These are phyloP conservation scores for Calephelis nemesis DNA, from an alignment of 1,140 invertebrate species.

Conservation along the genomic window DNA sequence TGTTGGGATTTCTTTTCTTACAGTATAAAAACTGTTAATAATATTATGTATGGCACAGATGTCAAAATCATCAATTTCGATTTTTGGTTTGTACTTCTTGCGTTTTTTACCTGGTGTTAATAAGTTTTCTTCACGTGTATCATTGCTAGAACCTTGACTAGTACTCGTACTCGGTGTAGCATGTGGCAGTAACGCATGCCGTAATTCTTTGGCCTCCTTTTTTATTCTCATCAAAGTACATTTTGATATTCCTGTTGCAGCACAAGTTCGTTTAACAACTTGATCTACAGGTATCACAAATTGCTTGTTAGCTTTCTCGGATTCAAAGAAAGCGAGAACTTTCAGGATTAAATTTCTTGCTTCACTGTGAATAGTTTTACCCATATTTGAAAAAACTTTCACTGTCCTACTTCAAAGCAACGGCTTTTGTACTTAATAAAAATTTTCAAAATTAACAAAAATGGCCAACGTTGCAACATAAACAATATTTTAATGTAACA, in stretches of 20 bases:
- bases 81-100: slow-evolving; percentile 15
- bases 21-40: slow-evolving; percentile 18
- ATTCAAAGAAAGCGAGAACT: too few relatives aligned
- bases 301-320: too few relatives aligned
- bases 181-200: too few relatives aligned
- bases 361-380: slow-evolving; percentile 2
- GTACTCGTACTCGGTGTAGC: too few relatives aligned
- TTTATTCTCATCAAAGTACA: too few relatives aligned
- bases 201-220: too few relatives aligned
- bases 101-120: slow-evolving; percentile 7
- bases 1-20: slow-evolving; percentile 19
- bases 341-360: neutral
- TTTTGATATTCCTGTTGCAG: too few relatives aligned
- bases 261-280: too few relatives aligned
- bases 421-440: neutral
- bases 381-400: neutral
- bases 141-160: too few relatives aligned
- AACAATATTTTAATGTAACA: slow-evolving; percentile 17
- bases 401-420: too few relatives aligned
- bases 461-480: slow-evolving; percentile 8
- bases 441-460: neutral
- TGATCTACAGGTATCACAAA: too few relatives aligned
- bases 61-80: slow-evolving; percentile 14
- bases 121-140: too few relatives aligned
- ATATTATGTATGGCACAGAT: slow-evolving; percentile 6